Conservation (phyloP, 2,797 vertebrate genomes). For the Platyrinchus mystaceus region DNA sequence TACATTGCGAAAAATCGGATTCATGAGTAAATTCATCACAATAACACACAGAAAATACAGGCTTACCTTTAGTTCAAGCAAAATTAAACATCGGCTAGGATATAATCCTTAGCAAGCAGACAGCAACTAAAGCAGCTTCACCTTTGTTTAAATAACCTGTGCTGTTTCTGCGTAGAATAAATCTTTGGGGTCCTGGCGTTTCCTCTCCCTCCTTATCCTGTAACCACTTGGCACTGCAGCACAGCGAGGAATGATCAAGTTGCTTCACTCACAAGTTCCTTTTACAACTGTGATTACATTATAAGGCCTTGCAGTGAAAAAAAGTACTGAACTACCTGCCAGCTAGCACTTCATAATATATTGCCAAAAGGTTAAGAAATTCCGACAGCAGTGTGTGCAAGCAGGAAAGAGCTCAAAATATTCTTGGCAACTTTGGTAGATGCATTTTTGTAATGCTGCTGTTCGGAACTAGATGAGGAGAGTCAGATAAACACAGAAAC, state of each 20-base stretch:
- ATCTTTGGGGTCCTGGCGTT: not conserved
- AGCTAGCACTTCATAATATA: slow-evolving; percentile 19
- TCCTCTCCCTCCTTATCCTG: slow-evolving; percentile 13
- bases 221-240: slow-evolving; percentile 47
- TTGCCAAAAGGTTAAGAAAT: slow-evolving; percentile 7
- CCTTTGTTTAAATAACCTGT: slow-evolving; percentile 53
- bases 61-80: slow-evolving; percentile 70
- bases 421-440: not conserved
- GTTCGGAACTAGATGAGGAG: not conserved
- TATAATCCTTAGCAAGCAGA: slow-evolving; percentile 34
- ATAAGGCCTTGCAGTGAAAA: slow-evolving; percentile 30
- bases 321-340: slow-evolving; percentile 36
- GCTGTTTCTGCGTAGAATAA: slow-evolving; percentile 35
- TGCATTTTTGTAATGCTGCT: not conserved
- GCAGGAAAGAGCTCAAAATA: not conserved
- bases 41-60: slow-evolving; percentile 5
- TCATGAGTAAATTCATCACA: not conserved
- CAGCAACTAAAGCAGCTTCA: slow-evolving; percentile 33
- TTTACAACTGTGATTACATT: slow-evolving; percentile 62
- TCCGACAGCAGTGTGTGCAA: not conserved
- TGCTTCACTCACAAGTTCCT: slow-evolving; percentile 60
- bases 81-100: slow-evolving; percentile 26
- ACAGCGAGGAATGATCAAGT: slow-evolving; percentile 47
- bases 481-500: not conserved
- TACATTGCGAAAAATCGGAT: not conserved